Base-by-base conservation (phyloP, 2,888 invertebrate species). In the Apamea crenata region DNA sequence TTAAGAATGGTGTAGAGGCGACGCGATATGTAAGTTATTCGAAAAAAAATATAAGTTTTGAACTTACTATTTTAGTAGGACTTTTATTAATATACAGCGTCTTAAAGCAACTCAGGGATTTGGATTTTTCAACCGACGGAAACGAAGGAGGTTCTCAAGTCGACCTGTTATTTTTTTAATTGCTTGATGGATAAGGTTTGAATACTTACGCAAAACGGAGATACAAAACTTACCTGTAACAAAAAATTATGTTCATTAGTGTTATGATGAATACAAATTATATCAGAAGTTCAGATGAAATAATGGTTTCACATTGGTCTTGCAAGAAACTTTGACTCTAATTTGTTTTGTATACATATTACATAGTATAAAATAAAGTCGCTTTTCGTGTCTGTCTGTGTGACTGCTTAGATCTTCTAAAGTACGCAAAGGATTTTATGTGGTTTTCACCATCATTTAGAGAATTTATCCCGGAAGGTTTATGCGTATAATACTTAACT, bases 211-310 rank as follows among this genome's bases (percentile, higher is more conserved):
- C 67, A 69, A 77, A 65, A n/a, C 18, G 25, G 5, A 40, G 69
- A 77, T 25, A 66, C n/a, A 32, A 74, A 78, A 81, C 91, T 90
- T 90, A 91, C 91, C 91, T 91, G 91, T 74, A 91, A 91, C 88
- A 89, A 91, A 68, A 70, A 44, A 78, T 7, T 79, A 74, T 32
- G 8, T 14, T 81, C 25, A 77, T 86, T 74, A 82, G 71, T 25
- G 29, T 71, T 10, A 36, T 2, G 16, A 65, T 36, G 3, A 53
- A 8, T 6, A 44, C 0, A 44, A 68, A 14, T 40, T 50, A 56
- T 44, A n/a, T n/a, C n/a, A n/a, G n/a, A n/a, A n/a, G 12, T 70
- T 36, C 53, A 25, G 32, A 3, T 36, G 32, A 25, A 32, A 70
- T 10, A 70, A 36, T 25, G 32, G 32, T 16, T 50, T 32, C 14